Percentiles rank a stretch among this genome's conserved stretches.
phyloP scores from a whole-genome alignment of 2,797 vertebrate species.

The Sternotherus odoratus region DNA sequence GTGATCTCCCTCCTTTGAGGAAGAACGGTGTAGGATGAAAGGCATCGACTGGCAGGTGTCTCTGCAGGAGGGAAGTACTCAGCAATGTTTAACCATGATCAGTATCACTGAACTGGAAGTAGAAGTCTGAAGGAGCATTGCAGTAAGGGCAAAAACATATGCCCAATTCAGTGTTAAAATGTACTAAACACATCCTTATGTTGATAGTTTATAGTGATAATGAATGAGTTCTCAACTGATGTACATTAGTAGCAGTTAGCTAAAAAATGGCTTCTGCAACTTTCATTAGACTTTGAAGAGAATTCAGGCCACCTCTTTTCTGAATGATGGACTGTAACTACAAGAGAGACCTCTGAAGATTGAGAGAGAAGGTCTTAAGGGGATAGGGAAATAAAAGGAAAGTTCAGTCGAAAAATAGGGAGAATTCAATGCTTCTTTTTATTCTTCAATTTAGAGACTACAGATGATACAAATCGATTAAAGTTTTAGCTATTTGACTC shows the following conservation, averaged over 20 bases:
- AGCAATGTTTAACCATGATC: conserved; percentile 52
- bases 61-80: conserved; percentile 67
- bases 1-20: conserved; percentile 76
- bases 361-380: background rate
- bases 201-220: background rate
- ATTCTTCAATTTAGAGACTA: background rate
- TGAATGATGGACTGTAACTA: background rate
- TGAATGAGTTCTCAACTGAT: background rate
- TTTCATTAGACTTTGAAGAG: background rate
- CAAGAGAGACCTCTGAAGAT: background rate
- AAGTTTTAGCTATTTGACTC: background rate
- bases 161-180: background rate
- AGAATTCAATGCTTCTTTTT: background rate
- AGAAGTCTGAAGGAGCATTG: background rate
- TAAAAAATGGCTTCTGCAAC: background rate
- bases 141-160: background rate
- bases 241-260: background rate
- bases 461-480: background rate
- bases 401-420: background rate
- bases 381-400: background rate
- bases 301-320: background rate
- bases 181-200: background rate
- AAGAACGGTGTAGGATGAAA: conserved; percentile 72
- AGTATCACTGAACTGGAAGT: background rate
- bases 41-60: conserved; percentile 55